Conservation (phyloP, 2,888 invertebrate species). For the Agriopis marginaria region DNA sequence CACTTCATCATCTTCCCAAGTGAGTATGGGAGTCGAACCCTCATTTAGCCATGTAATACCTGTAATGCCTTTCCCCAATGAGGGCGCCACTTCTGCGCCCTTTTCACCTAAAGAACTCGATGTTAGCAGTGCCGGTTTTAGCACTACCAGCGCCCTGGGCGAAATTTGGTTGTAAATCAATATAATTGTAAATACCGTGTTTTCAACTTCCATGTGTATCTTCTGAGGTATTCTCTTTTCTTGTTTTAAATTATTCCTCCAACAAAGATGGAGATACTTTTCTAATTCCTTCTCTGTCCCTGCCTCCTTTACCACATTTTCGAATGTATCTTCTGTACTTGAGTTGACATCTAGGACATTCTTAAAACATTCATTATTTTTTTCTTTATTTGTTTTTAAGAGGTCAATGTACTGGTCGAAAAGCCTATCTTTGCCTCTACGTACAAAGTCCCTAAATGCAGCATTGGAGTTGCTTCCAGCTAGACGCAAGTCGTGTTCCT, state of each 20-base stretch:
- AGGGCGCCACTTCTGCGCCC: too few species aligned
- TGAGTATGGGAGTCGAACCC: too few species aligned
- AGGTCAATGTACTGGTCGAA: slow-evolving; percentile 68
- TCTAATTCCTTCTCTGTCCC: slow-evolving; percentile 75
- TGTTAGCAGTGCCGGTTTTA: too few species aligned
- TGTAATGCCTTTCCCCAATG: too few species aligned
- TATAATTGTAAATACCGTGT: slow-evolving; percentile 48
- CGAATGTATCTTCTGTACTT: slow-evolving; percentile 77
- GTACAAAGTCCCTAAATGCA: slow-evolving; percentile 74
- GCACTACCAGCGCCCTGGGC: too few species aligned
- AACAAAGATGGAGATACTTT: slow-evolving; percentile 75
- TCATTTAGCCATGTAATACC: too few species aligned
- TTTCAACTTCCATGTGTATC: slow-evolving; percentile 51
- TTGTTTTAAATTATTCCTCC: slow-evolving; percentile 69
- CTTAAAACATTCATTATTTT: slow-evolving; percentile 56
- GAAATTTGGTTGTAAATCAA: too few species aligned
- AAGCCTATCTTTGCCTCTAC: slow-evolving; percentile 72
- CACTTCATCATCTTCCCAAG: too few species aligned
- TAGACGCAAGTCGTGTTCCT: slow-evolving; percentile 39
- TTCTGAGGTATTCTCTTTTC: slow-evolving; percentile 31
- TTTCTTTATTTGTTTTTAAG: slow-evolving; percentile 57
- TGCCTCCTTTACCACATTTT: slow-evolving; percentile 64
- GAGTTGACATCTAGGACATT: slow-evolving; percentile 71
- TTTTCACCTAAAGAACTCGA: too few species aligned
- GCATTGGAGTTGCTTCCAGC: slow-evolving; percentile 62